phyloP scores from a whole-genome alignment of 2,797 vertebrate species.

The Peromyscus melanophrys region DNA sequence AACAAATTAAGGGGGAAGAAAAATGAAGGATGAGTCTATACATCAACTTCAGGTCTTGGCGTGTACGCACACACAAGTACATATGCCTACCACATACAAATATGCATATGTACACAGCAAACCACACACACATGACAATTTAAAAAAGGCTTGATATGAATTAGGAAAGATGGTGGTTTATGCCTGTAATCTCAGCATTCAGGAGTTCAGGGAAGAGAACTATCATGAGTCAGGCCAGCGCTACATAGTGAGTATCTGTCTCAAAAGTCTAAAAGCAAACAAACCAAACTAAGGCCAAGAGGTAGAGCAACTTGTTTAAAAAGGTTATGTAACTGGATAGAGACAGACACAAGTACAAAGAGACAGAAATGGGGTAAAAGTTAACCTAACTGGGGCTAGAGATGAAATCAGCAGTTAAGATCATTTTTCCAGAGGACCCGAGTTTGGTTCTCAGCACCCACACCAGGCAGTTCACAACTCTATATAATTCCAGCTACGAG shows the following conservation, averaged over 20 bases:
- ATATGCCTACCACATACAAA: neutral
- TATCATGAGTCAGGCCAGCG: neutral
- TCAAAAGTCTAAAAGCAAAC: neutral
- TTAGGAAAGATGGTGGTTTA: neutral
- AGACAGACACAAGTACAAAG: neutral
- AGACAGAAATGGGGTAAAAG: slow-evolving; percentile 24
- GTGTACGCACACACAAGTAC: neutral
- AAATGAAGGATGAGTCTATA: neutral
- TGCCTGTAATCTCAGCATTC: neutral
- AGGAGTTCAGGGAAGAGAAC: neutral
- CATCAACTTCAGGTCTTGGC: neutral
- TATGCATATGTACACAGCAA: neutral
- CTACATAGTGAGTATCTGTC: neutral
- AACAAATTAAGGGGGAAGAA: neutral
- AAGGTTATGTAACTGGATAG: neutral
- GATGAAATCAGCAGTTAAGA: neutral
- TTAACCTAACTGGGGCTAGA: neutral
- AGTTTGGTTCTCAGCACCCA: neutral
- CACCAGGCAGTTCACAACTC: neutral
- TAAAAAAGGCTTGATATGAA: neutral
- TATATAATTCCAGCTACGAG: neutral
- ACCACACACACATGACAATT: neutral
- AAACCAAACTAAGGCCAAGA: neutral
- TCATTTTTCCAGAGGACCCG: neutral
- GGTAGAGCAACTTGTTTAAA: slow-evolving; percentile 46